Conservation (phyloP, 2,888 invertebrate genomes). For the Acleris emargana region DNA sequence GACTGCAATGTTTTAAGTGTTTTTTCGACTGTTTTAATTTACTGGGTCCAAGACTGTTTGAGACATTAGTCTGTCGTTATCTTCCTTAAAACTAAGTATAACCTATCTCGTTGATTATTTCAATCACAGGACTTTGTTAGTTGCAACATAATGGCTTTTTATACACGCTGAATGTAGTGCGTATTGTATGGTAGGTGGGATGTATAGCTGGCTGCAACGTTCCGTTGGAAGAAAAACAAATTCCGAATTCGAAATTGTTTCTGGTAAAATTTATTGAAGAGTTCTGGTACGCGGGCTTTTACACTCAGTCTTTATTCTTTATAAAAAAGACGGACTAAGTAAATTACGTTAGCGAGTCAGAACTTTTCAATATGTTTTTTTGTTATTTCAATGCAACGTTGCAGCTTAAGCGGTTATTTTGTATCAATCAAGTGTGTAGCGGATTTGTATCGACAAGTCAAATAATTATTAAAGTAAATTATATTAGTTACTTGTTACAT, state of each 20-base stretch:
- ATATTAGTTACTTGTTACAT: conserved; percentile 81
- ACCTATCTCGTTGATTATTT: conserved; percentile 52
- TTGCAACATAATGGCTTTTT: conserved; percentile 70
- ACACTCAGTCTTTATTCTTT: background rate
- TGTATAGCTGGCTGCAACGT: conserved; percentile 65
- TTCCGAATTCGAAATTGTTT: conserved; percentile 18
- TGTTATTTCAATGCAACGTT: conserved; percentile 50
- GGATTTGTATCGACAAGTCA: conserved; percentile 61
- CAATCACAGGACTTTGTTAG: conserved; percentile 62
- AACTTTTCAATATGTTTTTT: conserved; percentile 35
- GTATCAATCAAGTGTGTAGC: conserved; percentile 74
- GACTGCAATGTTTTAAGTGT: conserved; percentile 10
- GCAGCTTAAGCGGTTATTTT: conserved; percentile 67
- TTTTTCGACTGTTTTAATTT: conserved; percentile 26
- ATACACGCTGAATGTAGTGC: conserved; percentile 74
- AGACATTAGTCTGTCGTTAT: conserved; percentile 29
- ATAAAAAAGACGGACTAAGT: background rate
- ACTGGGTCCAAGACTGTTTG: conserved; percentile 35
- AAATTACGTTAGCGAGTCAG: conserved; percentile 2
- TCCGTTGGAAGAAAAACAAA: conserved; percentile 47
- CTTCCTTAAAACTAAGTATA: conserved; percentile 32
- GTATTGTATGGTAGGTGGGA: conserved; percentile 71
- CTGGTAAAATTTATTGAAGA: conserved; percentile 14
- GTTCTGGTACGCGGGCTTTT: conserved; percentile 3
- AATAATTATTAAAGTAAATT: conserved; percentile 72